Conservation (phyloP, 2,888 invertebrate genomes). For the Hirtodrosophila trivittata region DNA sequence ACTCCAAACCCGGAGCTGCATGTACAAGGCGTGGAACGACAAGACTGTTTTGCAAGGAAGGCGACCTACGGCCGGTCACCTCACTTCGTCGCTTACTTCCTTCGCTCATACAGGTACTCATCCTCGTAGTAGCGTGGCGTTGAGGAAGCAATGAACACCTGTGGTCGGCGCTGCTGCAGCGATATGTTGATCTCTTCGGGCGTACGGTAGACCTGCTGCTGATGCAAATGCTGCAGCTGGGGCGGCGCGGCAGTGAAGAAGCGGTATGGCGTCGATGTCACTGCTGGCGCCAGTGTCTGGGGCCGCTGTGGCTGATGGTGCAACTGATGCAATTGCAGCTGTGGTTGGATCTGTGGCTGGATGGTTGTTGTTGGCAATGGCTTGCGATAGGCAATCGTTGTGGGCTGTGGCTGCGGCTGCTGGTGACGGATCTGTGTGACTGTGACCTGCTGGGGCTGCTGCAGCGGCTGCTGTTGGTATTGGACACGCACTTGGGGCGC, state of each 20-base stretch:
- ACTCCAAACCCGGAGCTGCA: constrained; percentile 34
- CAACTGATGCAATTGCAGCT: constrained; percentile 70
- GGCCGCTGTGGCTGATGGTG: constrained; percentile 68
- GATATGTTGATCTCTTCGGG: constrained; percentile 95
- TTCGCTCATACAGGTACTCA: constrained; percentile 83
- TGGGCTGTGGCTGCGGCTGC: constrained; percentile 69
- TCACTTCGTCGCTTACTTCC: constrained; percentile 69
- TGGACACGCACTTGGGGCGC: constrained; percentile 57
- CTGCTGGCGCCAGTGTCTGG: constrained; percentile 80
- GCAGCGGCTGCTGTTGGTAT: constrained; percentile 63
- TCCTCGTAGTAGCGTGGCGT: constrained; percentile 84
- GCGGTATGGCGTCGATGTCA: constrained; percentile 83
- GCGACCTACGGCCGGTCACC: constrained; percentile 21
- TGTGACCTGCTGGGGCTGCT: constrained; percentile 62
- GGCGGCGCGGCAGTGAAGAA: constrained; percentile 82
- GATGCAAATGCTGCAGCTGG: constrained; percentile 75
- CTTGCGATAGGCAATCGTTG: constrained; percentile 77
- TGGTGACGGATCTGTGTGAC: constrained; percentile 73
- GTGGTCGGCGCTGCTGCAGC: constrained; percentile 90
- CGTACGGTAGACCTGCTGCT: constrained; percentile 90
- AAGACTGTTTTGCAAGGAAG: constrained; percentile 65
- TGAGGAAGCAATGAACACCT: constrained; percentile 83
- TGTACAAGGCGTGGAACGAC: constrained; percentile 69
- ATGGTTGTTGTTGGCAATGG: constrained; percentile 75
- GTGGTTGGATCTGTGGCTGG: constrained; percentile 78